A percentile compares a stretch with the other conserved stretches of the same genome.
Conservation (phyloP, 2,888 invertebrate genomes). For the Scotopteryx bipunctaria region DNA sequence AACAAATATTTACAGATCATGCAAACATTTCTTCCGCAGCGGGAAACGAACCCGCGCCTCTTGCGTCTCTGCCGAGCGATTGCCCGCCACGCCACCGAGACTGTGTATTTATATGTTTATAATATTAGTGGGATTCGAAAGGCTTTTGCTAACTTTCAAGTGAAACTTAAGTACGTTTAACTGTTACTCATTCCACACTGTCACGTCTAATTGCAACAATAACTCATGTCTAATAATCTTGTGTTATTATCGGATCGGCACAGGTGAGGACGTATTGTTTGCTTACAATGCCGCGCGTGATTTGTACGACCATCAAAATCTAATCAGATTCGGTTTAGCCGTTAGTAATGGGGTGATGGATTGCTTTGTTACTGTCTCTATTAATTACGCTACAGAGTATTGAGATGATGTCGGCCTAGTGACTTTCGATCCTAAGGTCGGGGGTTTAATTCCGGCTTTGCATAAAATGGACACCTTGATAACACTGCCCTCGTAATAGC, state of each 20-base stretch:
- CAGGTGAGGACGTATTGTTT: slow-evolving; percentile 41
- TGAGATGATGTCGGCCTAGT: too few relatives aligned
- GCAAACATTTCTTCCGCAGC: too few relatives aligned
- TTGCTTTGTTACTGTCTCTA: neutral
- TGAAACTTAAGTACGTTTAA: neutral
- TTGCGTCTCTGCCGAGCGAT: too few relatives aligned
- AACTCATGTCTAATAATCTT: slow-evolving; percentile 81
- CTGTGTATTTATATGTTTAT: too few relatives aligned
- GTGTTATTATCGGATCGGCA: slow-evolving; percentile 68
- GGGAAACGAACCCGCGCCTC: too few relatives aligned
- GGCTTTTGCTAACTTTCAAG: neutral
- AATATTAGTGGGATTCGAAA: too few relatives aligned
- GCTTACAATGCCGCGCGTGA: slow-evolving; percentile 29
- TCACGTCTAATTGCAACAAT: slow-evolving; percentile 75
- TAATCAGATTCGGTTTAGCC: slow-evolving; percentile 11
- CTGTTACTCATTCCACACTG: slow-evolving; percentile 34
- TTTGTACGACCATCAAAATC: slow-evolving; percentile 22
- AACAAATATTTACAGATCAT: too few relatives aligned
- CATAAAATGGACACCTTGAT: too few relatives aligned
- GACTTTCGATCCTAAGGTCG: too few relatives aligned
- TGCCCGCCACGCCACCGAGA: too few relatives aligned
- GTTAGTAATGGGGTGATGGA: neutral
- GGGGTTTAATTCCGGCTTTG: too few relatives aligned
- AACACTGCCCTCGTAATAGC: too few relatives aligned
- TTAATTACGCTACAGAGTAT: neutral